A percentile compares a stretch with the other conserved stretches of the same genome.
phyloP scores from a whole-genome alignment of 2,797 vertebrate genomes.

The Bovichtus variegatus region DNA sequence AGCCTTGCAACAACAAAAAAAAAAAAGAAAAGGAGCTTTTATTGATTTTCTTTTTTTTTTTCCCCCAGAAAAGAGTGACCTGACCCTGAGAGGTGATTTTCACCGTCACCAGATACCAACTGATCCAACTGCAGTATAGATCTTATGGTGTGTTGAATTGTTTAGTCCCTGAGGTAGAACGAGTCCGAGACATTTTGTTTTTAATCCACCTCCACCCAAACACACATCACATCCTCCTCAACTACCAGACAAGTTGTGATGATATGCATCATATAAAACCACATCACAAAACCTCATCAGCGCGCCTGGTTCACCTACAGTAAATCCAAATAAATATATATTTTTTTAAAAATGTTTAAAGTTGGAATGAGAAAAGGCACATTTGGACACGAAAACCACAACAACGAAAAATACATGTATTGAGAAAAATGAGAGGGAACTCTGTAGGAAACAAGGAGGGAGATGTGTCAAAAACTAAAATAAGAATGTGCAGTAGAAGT shows the following conservation, averaged over 20 bases:
- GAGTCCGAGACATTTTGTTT: conserved; percentile 24
- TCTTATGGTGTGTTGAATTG: conserved; percentile 1
- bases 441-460: conserved; percentile 7
- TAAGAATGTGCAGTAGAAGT: conserved; percentile 14
- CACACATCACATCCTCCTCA: conserved; percentile 12
- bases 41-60: not conserved
- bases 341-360: conserved; percentile 18
- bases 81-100: conserved; percentile 7
- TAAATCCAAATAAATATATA: conserved; percentile 5
- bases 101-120: conserved; percentile 1
- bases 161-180: not conserved
- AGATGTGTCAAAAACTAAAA: conserved; percentile 6
- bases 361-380: conserved; percentile 21
- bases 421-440: conserved; percentile 8
- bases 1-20: not conserved
- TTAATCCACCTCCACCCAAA: conserved; percentile 26
- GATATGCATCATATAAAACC: too few relatives aligned
- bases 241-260: conserved; percentile 7
- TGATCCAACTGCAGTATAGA: not conserved
- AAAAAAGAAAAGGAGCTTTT: not conserved
- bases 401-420: not conserved
- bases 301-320: not conserved
- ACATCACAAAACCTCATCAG: not conserved
- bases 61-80: not conserved
- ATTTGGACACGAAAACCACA: too few relatives aligned